Base-by-base conservation (phyloP, 2,113 vertebrate species). In the Amia ocellicauda region DNA sequence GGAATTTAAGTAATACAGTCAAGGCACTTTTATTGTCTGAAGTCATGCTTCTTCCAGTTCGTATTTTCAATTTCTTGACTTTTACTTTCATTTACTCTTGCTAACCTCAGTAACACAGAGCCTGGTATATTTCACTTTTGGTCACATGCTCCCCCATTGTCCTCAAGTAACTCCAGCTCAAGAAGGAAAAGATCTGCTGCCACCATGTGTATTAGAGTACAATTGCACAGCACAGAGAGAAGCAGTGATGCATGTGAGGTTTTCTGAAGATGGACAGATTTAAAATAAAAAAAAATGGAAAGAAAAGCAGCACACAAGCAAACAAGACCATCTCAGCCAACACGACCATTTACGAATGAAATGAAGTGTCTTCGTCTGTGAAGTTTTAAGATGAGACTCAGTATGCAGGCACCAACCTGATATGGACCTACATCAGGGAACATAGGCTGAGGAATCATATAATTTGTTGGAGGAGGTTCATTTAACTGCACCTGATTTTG, bases 401-500 rank as follows among this genome's bases (percentile, higher is more conserved):
- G 72, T 36, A 36, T 68, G 66, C 2, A 67, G 55, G 27, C 76
- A 84, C 89, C 71, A 80, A 91, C 88, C 88, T 88, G 86, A 80
- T 79, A 73, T n/a, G 76, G 74, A 73, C 81, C 80, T 67, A 83
- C 11, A 20, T 72, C 62, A 3, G 77, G 83, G 76, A 90, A 86
- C 68, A 80, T 74, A 58, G 80, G 75, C 61, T 85, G 85, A 42
- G 73, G 82, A 60, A 85, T 75, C 69, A 66, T 55, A 26, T 81
- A 85, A 75, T 79, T 76, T n/a, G 83, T 78, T 71, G 74, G 69
- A 60, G 74, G 72, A 29, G 69, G 77, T 74, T 77, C 75, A 27
- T 73, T 78, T 73, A 70, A 78, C 62, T 77, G 56, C 76, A 88
- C 90, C 90, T 91, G 91, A 82, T 69, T 80, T 49, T 72, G 51